phyloP scores from a whole-genome alignment of 2,113 vertebrate genomes.

The Vidua macroura region DNA sequence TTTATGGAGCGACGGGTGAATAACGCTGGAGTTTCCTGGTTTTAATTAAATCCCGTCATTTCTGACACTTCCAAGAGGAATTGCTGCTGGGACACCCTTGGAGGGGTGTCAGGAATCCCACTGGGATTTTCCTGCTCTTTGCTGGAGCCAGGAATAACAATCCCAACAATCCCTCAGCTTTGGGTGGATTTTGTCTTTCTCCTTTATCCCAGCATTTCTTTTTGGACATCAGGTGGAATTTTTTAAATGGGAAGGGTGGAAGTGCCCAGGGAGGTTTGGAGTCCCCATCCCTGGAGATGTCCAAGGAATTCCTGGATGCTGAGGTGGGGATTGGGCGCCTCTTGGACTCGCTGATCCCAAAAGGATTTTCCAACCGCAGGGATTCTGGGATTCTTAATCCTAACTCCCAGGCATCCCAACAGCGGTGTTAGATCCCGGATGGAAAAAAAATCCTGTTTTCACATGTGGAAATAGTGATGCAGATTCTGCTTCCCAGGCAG shows the following conservation, averaged over 20 bases:
- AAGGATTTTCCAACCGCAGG: not conserved
- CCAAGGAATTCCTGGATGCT: not conserved
- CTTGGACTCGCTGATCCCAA: accelerated
- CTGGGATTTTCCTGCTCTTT: not conserved
- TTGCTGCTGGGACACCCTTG: not conserved
- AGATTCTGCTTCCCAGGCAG: accelerated
- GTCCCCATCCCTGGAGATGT: not conserved
- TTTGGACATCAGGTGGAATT: not conserved
- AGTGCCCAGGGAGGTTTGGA: not conserved
- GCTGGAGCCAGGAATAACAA: not conserved
- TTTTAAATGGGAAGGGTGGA: not conserved
- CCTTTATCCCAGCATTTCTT: not conserved
- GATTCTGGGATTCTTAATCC: not conserved
- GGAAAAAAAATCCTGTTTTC: not conserved
- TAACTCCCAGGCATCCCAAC: not conserved
- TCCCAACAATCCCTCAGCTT: not conserved
- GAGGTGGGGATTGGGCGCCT: accelerated
- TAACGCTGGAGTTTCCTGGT: not conserved
- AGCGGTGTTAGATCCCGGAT: not conserved
- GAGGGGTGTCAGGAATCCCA: accelerated
- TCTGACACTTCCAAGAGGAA: not conserved
- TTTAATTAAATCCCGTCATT: constrained; percentile 21
- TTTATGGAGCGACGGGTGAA: not conserved
- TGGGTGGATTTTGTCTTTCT: not conserved
- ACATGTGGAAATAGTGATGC: accelerated